Conservation (phyloP, 2,113 vertebrate genomes). For the Perca flavescens region DNA sequence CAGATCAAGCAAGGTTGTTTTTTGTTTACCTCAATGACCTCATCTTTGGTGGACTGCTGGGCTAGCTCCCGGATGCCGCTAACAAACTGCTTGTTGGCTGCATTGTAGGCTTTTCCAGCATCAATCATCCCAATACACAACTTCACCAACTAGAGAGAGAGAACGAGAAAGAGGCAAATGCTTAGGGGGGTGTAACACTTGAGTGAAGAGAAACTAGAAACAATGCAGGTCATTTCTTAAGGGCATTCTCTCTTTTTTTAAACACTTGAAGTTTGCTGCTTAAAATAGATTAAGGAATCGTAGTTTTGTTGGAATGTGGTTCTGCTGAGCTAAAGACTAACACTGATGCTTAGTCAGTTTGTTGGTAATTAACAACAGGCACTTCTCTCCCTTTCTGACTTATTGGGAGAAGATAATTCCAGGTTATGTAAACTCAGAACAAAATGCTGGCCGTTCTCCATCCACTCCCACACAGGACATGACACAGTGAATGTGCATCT, state of each 20-base stretch:
- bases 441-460: conserved; percentile 41
- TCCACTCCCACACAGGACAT: conserved; percentile 56
- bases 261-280: neutral
- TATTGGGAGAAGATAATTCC: conserved; percentile 58
- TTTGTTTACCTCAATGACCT: conserved; percentile 91
- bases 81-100: conserved; percentile 98
- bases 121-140: conserved; percentile 98
- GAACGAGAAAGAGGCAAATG: conserved; percentile 11
- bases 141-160: conserved; percentile 91
- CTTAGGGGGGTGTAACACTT: neutral
- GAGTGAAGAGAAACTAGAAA: conserved; percentile 3
- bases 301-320: neutral
- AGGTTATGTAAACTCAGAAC: conserved; percentile 64
- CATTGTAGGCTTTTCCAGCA: conserved; percentile 96
- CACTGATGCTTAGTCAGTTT: conserved; percentile 7
- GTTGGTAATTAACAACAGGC: conserved; percentile 49
- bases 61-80: conserved; percentile 95
- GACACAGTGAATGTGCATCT: conserved; percentile 25
- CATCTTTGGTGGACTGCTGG: conserved; percentile 94
- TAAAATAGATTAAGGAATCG: neutral
- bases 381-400: conserved; percentile 47
- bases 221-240: neutral
- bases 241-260: conserved; percentile 2
- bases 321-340: neutral
- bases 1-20: conserved; percentile 11